Evolutionary conservation across 2,113 vertebrate species (phyloP), one percentile per base, ranked within the genome.

Genomic region (Eulemur rufifrons): DNA sequence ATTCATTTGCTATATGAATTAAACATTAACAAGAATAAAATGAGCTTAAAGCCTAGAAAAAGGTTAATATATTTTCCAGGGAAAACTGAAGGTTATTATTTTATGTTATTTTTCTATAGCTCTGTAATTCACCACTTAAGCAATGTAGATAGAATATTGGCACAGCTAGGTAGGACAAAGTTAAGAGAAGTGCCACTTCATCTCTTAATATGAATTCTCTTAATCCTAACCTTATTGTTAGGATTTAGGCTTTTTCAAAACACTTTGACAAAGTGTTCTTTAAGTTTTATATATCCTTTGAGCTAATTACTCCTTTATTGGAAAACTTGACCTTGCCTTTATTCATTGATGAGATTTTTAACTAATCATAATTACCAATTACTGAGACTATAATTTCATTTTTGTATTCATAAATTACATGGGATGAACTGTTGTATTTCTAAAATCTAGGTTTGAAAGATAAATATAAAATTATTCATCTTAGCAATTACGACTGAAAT

Each of bases 1-100:
- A 3, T 94, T 93, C 42, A 81, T 77, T 97, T 96, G n/a, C 34
- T 83, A 29, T 95, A 69, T 95, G 61, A 94, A 92, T 95, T 92
- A 97, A 96, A 80, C 37, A 91, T 93, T 92, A 92, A 80, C 11
- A 76, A 87, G 56, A 89, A 50, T 81, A 66, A 95, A 89, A 80
- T 86, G 4, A 73, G 25, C 56, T 69, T 91, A 95, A 92, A 73
- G 5, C 34, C 11, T 87, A 76, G 12, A 23, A 59, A 95, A 96
- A 69, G 42, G 15, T 95, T 61, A 93, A 71, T 39, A 80, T 42
- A 83, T 69, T 89, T 27, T 77, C 27, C 5, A 91, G 27, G 42
- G 59, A 95, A 95, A 94, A 89, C 14, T 52, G 34, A 94, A 74
- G 20, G 15, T 78, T 77, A 83, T 78, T 56, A 37, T 89, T 92